phyloP scores from a whole-genome alignment of 2,888 invertebrate species.

The Pasiphila rectangulata region DNA sequence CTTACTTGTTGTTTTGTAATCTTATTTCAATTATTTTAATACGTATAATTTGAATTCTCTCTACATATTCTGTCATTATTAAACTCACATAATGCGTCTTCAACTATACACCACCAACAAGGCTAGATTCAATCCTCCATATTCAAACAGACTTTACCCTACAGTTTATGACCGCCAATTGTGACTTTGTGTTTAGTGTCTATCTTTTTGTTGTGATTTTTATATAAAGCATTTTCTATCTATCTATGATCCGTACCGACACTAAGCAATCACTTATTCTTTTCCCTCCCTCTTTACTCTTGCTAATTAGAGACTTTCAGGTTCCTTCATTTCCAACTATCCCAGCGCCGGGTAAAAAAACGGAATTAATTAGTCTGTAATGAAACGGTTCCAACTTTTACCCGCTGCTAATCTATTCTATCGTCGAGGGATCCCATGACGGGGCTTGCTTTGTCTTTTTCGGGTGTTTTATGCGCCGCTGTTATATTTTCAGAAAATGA shows the following conservation, averaged over 20 bases:
- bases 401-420: constrained; percentile 15
- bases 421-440: constrained; percentile 4
- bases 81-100: too few relatives aligned
- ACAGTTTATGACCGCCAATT: not conserved
- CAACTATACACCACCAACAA: too few relatives aligned
- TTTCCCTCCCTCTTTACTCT: constrained; percentile 1
- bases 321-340: constrained; percentile 10
- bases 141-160: too few relatives aligned
- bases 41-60: too few relatives aligned
- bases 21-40: too few relatives aligned
- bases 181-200: too few relatives aligned
- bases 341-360: constrained; percentile 7
- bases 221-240: too few relatives aligned
- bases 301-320: constrained; percentile 5
- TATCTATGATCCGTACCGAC: too few relatives aligned
- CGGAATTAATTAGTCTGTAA: constrained; percentile 19
- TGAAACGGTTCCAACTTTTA: constrained; percentile 6
- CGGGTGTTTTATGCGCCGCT: constrained; percentile 24
- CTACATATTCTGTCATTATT: too few relatives aligned
- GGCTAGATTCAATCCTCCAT: too few relatives aligned
- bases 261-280: constrained; percentile 1
- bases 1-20: too few relatives aligned
- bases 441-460: constrained; percentile 21
- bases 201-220: too few relatives aligned
- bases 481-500: constrained; percentile 28